Evolutionary conservation across 2,888 invertebrate genomes (phyloP).

Genomic region (Cyclophora albipunctata): DNA sequence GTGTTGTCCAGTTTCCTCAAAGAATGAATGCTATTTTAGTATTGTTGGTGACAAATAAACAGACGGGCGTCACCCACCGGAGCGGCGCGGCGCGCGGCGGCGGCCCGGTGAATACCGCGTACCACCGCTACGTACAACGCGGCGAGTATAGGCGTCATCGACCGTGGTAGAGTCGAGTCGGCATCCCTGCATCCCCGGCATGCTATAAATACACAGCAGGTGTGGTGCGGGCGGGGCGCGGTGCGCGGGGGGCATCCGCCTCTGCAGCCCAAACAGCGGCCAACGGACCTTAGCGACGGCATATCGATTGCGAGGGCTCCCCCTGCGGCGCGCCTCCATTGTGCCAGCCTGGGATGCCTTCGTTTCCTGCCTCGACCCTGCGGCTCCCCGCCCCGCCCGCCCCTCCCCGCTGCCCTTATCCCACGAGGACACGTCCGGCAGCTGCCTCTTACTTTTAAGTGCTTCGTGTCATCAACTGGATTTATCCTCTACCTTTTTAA

Average conservation of each 20-base stretch:
- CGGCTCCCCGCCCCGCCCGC: conserved; percentile 32
- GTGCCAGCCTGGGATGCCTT: conserved; percentile 70
- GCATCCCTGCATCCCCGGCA: conserved; percentile 70
- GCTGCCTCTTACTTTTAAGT: conserved; percentile 47
- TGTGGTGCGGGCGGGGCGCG: conserved; percentile 54
- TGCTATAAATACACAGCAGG: conserved; percentile 74
- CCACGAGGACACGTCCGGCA: conserved; percentile 55
- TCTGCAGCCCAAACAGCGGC: conserved; percentile 72
- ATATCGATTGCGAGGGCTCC: conserved; percentile 76
- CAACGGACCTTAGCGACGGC: conserved; percentile 75
- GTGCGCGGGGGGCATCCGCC: conserved; percentile 65
- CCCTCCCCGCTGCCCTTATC: conserved; percentile 24
- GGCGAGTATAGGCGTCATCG: conserved; percentile 39
- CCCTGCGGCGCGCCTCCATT: conserved; percentile 73
- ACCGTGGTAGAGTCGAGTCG: conserved; percentile 51
- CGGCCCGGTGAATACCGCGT: conserved; percentile 29
- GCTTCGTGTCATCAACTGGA: conserved; percentile 27
- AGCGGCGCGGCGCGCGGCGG: conserved; percentile 20
- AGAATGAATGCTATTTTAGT: conserved; percentile 52
- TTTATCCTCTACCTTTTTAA: conserved; percentile 14
- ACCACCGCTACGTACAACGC: conserved; percentile 32
- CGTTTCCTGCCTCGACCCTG: conserved; percentile 64
- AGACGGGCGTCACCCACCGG: conserved; percentile 46
- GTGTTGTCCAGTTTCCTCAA: conserved; percentile 30
- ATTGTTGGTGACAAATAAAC: conserved; percentile 59